These are phyloP conservation scores for Thysanoteuthis rhombus DNA, from an alignment of 2,888 invertebrate genomes.

Conservation along the genomic window DNA sequence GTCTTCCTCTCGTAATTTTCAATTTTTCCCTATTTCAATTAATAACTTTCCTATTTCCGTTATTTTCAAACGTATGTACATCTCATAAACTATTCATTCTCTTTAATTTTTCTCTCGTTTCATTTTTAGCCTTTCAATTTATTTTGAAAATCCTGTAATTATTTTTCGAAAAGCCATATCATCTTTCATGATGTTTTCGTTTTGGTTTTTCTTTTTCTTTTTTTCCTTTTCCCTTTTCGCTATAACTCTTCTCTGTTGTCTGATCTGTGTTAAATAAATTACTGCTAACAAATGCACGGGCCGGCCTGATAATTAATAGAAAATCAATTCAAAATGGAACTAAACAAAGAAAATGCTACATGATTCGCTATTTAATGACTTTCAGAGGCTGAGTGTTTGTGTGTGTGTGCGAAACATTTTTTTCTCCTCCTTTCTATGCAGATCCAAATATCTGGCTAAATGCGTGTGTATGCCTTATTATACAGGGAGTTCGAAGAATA, in stretches of 20 bases:
- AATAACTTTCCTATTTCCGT: not conserved
- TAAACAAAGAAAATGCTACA: not conserved
- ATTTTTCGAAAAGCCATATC: not conserved
- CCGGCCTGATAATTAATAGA: slow-evolving; percentile 12
- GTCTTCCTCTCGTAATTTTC: not conserved
- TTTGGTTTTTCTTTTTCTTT: not conserved
- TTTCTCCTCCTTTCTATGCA: too few relatives aligned
- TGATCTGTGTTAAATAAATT: not conserved
- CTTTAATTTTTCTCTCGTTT: not conserved
- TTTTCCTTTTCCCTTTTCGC: not conserved
- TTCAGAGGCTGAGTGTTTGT: not conserved
- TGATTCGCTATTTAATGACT: not conserved
- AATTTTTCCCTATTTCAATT: not conserved
- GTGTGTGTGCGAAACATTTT: not conserved
- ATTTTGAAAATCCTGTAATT: not conserved
- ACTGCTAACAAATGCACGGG: not conserved
- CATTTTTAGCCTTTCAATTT: not conserved
- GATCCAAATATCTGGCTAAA: too few relatives aligned
- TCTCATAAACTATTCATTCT: not conserved
- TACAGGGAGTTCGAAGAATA: too few relatives aligned
- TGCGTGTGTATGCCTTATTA: too few relatives aligned
- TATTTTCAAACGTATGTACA: not conserved
- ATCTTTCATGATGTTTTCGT: not conserved
- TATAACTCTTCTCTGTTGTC: not conserved
- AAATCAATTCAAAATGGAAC: not conserved